Base-by-base conservation (phyloP, 2,888 invertebrate genomes). In the Eilema griseolum region DNA sequence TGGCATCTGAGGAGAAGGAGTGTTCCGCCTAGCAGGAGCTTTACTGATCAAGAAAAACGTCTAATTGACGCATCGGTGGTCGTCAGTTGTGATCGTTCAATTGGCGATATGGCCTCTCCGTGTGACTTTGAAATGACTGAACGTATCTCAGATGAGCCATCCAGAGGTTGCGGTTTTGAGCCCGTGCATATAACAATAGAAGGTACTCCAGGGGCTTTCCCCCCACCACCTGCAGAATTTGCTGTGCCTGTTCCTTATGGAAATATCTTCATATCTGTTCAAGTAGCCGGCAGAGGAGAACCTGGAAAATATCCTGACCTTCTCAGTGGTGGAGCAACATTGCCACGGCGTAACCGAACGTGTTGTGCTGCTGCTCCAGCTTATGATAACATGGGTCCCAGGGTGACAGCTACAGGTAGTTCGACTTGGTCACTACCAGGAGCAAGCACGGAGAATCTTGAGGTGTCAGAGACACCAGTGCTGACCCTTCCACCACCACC, bases 321-420 rank as follows among this genome's bases (percentile, higher is more conserved):
- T 76, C 92, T 98, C 79, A 94, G 93, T 75, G 90, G 93, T 76
- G 90, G 93, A 71, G 92, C 95, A 33, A 93, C 96, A 70, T 81
- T 96, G 59, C 96, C 96, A 12, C 88, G 96, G 67, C 88, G 96
- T 66, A 93, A 88, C 77, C 88, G 94, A 73, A 93, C 90, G 60
- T 95, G 93, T 77, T 96, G 93, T 88, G 91, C 95, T 52, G 95
- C 93, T 79, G 95, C 93, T 78, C 97, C 97, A 52, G 97, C 97
- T 66, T 98, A 98, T 89, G 98, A 98, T 92, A 98, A 98, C 91
- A 98, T 98, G 97, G 98, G 98, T 1, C 97, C 98, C 57, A 96
- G 98, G 83, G 98, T 98, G 67, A 98, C 98, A n/a, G 98, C 98
- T 20, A 98, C 98, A 0, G 90, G 98, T 96, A 86, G 98, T 96